Conservation (phyloP, 2,888 invertebrate genomes). For the Drosophila lutescens region DNA sequence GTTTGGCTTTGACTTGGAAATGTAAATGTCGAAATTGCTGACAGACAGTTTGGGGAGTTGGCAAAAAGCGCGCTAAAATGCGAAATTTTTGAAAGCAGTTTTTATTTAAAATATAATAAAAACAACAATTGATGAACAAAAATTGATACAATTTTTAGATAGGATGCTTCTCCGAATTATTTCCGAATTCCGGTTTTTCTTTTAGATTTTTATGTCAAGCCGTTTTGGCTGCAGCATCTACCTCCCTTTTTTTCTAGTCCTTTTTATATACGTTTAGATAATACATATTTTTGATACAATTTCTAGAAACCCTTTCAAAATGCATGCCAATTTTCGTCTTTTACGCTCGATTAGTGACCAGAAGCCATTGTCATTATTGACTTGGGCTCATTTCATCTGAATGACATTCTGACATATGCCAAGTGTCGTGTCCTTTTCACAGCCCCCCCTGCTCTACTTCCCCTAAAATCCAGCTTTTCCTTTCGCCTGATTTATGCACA, state of each 20-base stretch:
- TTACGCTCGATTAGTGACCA: slow-evolving; percentile 16
- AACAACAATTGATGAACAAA: too few relatives aligned
- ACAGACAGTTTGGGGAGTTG: slow-evolving; percentile 19
- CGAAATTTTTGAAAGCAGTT: slow-evolving; percentile 5
- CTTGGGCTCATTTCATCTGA: slow-evolving; percentile 47
- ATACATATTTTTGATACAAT: too few relatives aligned
- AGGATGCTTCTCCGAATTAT: too few relatives aligned
- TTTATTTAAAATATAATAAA: too few relatives aligned
- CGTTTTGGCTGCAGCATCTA: too few relatives aligned
- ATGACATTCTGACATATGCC: slow-evolving; percentile 44
- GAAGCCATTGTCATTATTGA: slow-evolving; percentile 51
- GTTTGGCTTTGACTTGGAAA: slow-evolving; percentile 35
- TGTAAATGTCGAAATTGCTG: slow-evolving; percentile 38
- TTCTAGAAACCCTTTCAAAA: too few relatives aligned
- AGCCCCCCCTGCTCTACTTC: slow-evolving; percentile 1
- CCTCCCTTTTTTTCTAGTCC: too few relatives aligned
- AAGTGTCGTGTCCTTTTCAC: slow-evolving; percentile 15
- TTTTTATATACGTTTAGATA: too few relatives aligned
- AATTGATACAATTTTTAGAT: too few relatives aligned
- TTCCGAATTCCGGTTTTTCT: too few relatives aligned
- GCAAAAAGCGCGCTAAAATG: slow-evolving; percentile 14
- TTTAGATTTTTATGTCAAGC: too few relatives aligned
- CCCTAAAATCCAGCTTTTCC: neutral
- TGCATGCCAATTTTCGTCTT: neutral
- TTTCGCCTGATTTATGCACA: slow-evolving; percentile 50